Conservation (phyloP, 2,113 vertebrate genomes). For the Plecturocebus donacophilus region DNA sequence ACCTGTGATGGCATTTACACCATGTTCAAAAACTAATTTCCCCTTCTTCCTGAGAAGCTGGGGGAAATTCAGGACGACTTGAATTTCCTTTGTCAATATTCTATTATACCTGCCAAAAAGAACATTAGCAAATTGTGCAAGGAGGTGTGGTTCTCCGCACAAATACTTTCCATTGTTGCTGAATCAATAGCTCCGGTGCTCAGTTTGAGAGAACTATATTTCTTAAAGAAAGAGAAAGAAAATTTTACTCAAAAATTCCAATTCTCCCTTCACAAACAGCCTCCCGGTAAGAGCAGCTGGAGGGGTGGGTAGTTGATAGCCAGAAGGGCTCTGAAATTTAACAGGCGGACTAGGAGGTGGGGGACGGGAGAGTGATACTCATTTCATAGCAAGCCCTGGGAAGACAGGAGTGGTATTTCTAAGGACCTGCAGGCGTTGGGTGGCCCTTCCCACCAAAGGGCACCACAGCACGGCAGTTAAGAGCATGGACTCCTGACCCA, state of each 20-base stretch:
- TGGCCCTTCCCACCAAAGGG: not conserved
- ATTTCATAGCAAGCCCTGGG: not conserved
- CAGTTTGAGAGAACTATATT: not conserved
- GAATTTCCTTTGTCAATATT: conserved; percentile 48
- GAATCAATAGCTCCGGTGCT: not conserved
- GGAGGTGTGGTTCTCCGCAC: not conserved
- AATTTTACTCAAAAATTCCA: not conserved
- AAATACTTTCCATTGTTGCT: not conserved
- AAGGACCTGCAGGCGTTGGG: not conserved
- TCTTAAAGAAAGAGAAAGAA: conserved; percentile 10
- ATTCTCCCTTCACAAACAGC: not conserved
- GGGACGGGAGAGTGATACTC: not conserved
- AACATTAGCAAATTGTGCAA: not conserved
- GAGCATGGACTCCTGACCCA: not conserved
- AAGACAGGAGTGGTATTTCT: not conserved
- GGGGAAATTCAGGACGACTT: not conserved
- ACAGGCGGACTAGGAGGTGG: too few relatives aligned
- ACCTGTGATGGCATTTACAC: not conserved
- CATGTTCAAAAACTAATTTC: not conserved
- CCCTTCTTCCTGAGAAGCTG: not conserved
- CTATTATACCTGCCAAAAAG: not conserved
- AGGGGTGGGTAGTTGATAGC: accelerated
- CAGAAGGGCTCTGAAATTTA: not conserved
- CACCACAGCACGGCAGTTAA: not conserved
- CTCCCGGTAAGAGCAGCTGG: not conserved